phyloP scores from a whole-genome alignment of 1,140 invertebrate species.

The Dendrolimus kikuchii region DNA sequence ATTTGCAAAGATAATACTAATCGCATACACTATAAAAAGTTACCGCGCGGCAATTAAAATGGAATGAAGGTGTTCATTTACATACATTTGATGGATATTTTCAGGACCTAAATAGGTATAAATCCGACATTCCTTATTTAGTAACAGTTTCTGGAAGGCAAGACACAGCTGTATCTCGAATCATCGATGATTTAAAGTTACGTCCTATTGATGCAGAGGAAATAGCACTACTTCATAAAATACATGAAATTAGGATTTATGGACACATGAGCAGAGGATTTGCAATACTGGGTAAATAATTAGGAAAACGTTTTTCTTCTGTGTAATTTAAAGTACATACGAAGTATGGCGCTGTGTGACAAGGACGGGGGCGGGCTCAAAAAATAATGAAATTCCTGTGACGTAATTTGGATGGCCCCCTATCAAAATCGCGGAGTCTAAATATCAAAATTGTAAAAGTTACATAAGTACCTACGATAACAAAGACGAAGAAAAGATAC shows the following conservation, averaged over 20 bases:
- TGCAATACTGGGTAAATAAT: conserved; percentile 53
- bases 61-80: no score
- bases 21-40: no score
- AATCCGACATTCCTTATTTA: conserved; percentile 32
- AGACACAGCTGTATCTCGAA: conserved; percentile 27
- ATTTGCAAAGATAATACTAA: no score
- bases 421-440: no score
- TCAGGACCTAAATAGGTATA: conserved; percentile 37
- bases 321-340: background rate
- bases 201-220: conserved; percentile 72
- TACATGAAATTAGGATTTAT: conserved; percentile 68
- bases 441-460: no score
- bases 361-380: background rate
- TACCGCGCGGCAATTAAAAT: no score
- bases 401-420: no score
- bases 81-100: conserved; percentile 13
- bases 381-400: background rate
- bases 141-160: conserved; percentile 47
- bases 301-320: background rate
- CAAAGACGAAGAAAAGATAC: no score
- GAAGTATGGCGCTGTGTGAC: background rate
- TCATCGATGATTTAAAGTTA: conserved; percentile 35
- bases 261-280: conserved; percentile 77
- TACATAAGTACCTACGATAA: no score
- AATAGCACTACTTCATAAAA: conserved; percentile 68